Percentiles rank a stretch among this genome's conserved stretches.
Evolutionary conservation across 2,797 vertebrate species (phyloP).

Genomic region (Chelon labrosus): DNA sequence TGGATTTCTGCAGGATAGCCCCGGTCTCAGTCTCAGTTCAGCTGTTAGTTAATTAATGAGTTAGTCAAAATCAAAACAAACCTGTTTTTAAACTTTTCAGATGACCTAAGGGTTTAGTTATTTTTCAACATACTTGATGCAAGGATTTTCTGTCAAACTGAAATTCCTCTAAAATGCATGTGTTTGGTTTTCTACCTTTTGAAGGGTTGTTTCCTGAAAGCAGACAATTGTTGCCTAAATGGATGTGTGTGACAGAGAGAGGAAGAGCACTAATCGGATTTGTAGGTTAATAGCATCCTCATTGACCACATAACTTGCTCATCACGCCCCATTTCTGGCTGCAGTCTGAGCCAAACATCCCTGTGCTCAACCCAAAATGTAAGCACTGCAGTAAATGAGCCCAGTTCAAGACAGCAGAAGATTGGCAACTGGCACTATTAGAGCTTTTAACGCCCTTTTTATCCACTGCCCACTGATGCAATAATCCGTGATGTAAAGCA

Average conservation of each 20-base stretch:
- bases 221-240: slow-evolving; percentile 28
- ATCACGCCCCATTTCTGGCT: slow-evolving; percentile 54
- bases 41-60: no score
- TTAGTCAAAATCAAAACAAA: no score
- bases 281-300: slow-evolving; percentile 71
- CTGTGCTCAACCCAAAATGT: slow-evolving; percentile 41
- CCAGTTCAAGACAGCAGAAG: slow-evolving; percentile 46
- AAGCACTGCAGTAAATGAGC: slow-evolving; percentile 49
- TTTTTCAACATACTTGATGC: no score
- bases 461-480: slow-evolving; percentile 61
- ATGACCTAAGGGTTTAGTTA: no score
- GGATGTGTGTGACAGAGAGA: slow-evolving; percentile 18
- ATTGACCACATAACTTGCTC: slow-evolving; percentile 65
- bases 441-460: slow-evolving; percentile 68
- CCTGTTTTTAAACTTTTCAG: no score
- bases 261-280: slow-evolving; percentile 55
- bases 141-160: no score
- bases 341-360: slow-evolving; percentile 25
- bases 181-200: not conserved
- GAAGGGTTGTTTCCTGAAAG: slow-evolving; percentile 18
- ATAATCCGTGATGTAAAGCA: slow-evolving; percentile 68
- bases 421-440: slow-evolving; percentile 62
- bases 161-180: not conserved
- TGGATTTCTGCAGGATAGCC: no score
- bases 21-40: no score